These are phyloP conservation scores for Philhelius pedissequus DNA, from an alignment of 2,888 invertebrate species.

Conservation along the genomic window DNA sequence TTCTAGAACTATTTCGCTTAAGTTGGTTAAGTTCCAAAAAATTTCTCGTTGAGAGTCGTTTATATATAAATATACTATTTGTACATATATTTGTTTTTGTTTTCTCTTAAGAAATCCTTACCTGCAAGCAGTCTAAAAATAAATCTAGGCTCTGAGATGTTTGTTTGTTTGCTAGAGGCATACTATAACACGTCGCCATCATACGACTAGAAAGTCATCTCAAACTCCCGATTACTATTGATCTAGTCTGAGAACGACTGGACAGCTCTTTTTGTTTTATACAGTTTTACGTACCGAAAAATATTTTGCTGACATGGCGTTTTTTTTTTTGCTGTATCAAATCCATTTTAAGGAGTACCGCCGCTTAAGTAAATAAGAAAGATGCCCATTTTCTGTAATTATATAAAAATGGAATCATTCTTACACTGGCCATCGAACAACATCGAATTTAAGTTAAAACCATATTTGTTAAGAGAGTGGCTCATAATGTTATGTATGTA, in stretches of 20 bases:
- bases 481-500: background rate
- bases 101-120: slow-evolving; percentile 32
- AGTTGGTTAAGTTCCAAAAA: background rate
- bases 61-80: background rate
- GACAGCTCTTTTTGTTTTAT: slow-evolving; percentile 14
- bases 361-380: slow-evolving; percentile 66
- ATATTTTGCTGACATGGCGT: background rate
- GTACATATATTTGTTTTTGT: background rate
- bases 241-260: slow-evolving; percentile 12
- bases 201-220: slow-evolving; percentile 21
- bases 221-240: slow-evolving; percentile 29
- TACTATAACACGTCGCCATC: background rate
- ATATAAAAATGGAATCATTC: slow-evolving; percentile 64
- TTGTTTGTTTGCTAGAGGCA: slow-evolving; percentile 27
- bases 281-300: slow-evolving; percentile 17
- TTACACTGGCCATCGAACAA: slow-evolving; percentile 36
- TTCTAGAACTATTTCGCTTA: background rate
- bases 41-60: background rate
- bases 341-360: slow-evolving; percentile 66
- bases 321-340: slow-evolving; percentile 22
- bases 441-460: slow-evolving; percentile 2
- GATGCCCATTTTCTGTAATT: slow-evolving; percentile 66
- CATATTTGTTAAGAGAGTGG: background rate
- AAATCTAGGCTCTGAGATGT: slow-evolving; percentile 26
- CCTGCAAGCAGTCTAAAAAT: slow-evolving; percentile 33